These are phyloP conservation scores for Teleopsis dalmanni DNA, from an alignment of 1,140 invertebrate genomes.

Conservation along the genomic window DNA sequence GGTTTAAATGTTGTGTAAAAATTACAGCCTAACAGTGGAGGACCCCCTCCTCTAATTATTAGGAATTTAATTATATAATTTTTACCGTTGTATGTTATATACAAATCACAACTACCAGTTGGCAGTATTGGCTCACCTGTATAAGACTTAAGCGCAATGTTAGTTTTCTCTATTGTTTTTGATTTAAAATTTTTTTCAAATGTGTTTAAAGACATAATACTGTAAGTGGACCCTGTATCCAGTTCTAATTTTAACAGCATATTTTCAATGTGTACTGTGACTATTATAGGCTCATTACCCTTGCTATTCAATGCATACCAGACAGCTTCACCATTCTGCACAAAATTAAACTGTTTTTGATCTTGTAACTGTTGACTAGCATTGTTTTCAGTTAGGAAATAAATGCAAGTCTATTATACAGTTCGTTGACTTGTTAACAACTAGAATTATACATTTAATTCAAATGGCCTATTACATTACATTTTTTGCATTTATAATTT, in stretches of 20 bases:
- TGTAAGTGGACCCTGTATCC: slow-evolving; percentile 2
- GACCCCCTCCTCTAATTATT: slow-evolving; percentile 20
- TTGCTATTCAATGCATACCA: background rate
- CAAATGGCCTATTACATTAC: slow-evolving; percentile 18
- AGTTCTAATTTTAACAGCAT: background rate
- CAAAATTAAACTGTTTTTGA: too few species aligned
- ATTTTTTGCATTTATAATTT: slow-evolving; percentile 14
- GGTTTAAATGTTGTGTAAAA: slow-evolving; percentile 4
- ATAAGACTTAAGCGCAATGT: background rate
- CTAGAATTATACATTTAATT: slow-evolving; percentile 12
- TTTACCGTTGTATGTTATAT: background rate
- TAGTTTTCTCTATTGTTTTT: background rate
- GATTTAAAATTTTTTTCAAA: too few species aligned
- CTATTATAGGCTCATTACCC: background rate
- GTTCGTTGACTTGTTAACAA: too few species aligned
- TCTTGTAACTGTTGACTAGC: too few species aligned
- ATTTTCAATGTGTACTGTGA: background rate
- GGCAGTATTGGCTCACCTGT: slow-evolving; percentile 1
- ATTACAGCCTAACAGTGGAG: slow-evolving; percentile 19
- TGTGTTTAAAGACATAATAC: background rate
- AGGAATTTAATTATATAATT: slow-evolving; percentile 10
- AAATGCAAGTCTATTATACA: too few species aligned
- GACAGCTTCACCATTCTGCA: background rate
- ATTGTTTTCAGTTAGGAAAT: too few species aligned
- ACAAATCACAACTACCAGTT: background rate